Base-by-base conservation (phyloP, 2,888 invertebrate genomes). In the Keiferia lycopersicella region DNA sequence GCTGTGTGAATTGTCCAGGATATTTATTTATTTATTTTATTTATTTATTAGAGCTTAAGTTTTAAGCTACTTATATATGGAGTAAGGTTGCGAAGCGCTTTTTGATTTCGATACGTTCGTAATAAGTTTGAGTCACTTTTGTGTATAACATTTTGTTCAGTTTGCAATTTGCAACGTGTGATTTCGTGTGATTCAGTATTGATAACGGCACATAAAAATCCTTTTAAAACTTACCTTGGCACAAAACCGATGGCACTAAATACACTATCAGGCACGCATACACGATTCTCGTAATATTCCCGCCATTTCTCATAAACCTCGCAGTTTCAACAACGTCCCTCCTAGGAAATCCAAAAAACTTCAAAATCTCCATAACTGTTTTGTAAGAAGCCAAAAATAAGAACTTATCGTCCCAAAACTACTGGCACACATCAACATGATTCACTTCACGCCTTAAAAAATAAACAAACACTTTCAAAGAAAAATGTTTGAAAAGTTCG, bases 251-350 rank as follows among this genome's bases (percentile, higher is more conserved):
- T 80, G 88, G 85, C 80, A 87, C 81, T 71, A 83, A 77, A 73
- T 75, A 77, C 74, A 86, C 68, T 72, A 88, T 70, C 67, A 89
- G 68, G 71, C 88, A 85, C 87, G 87, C 87, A 87, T 88, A 85
- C 65, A 83, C 64, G 48, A 63, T 68, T 34, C 76, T 76, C 65
- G 69, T 74, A 65, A 80, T 75, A 81, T 82, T 83, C 67, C 78
- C 74, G 70, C 77, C 75, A 71, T 73, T 74, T 68, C 75, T 79
- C 72, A 80, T 77, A 80, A 78, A 71, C 71, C 66, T 69, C 63
- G 62, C 66, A 64, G 67, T 73, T 67, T 67, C 77, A 51, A 70
- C 71, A 73, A 69, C 66, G 34, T 50, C 61, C 69, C 65, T 71
- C 64, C 65, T 66, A 62, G 66, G 67, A 66, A 68, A 68, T 60